These are phyloP conservation scores for Acrocephalus arundinaceus DNA, from an alignment of 2,113 vertebrate genomes.

Conservation along the genomic window DNA sequence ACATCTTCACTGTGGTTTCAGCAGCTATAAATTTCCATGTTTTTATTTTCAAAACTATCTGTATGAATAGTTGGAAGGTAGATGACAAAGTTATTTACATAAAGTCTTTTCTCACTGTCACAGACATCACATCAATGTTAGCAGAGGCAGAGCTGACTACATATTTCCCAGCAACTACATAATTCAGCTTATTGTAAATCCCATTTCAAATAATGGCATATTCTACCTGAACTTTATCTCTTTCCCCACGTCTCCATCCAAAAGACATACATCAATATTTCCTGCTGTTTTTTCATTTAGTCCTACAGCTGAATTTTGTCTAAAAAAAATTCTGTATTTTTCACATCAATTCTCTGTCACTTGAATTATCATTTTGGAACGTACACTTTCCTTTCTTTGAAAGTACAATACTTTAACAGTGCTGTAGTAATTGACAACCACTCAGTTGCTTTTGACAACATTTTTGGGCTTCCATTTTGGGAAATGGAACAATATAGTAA, in stretches of 20 bases:
- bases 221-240: not conserved
- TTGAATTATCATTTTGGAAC: not conserved
- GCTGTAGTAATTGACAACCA: not conserved
- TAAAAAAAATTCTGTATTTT: accelerated
- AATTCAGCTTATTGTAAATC: not conserved
- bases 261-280: not conserved
- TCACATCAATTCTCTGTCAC: not conserved
- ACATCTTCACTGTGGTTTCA: not conserved
- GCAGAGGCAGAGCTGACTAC: not conserved
- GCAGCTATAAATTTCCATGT: not conserved
- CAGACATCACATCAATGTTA: not conserved
- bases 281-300: not conserved
- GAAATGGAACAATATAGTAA: not conserved
- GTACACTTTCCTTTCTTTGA: not conserved
- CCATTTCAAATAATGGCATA: not conserved
- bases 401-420: not conserved
- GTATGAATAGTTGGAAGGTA: not conserved
- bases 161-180: not conserved
- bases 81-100: not conserved
- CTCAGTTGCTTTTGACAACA: not conserved
- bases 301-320: not conserved
- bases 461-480: not conserved
- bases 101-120: not conserved
- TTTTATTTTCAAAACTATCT: not conserved
- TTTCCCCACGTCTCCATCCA: not conserved